phyloP scores from a whole-genome alignment of 2,888 invertebrate species.

The Agonum fuliginosum region DNA sequence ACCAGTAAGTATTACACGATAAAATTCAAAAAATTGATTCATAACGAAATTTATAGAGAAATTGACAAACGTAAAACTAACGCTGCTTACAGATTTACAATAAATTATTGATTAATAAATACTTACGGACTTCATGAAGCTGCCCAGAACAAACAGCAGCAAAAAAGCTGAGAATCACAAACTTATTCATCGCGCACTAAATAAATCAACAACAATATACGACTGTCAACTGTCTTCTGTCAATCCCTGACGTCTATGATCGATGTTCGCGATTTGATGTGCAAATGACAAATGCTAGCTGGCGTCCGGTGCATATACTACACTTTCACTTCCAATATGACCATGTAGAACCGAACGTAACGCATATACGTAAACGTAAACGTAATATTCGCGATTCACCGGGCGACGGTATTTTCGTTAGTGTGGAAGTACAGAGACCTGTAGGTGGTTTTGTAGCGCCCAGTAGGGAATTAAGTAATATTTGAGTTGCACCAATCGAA shows the following conservation, averaged over 20 bases:
- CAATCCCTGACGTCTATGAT: conserved; percentile 19
- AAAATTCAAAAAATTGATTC: no score
- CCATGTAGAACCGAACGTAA: conserved; percentile 27
- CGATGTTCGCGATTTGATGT: conserved; percentile 66
- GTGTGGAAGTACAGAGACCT: no score
- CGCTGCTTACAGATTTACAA: no score
- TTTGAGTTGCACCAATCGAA: not conserved
- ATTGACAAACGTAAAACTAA: no score
- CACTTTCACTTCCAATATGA: conserved; percentile 53
- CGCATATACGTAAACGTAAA: conserved; percentile 7
- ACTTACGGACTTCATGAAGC: conserved; percentile 9
- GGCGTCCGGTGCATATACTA: conserved; percentile 12
- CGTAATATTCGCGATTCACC: conserved; percentile 9
- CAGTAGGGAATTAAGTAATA: conserved; percentile 1
- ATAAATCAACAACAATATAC: not conserved
- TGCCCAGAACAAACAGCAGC: conserved; percentile 17
- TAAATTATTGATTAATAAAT: no score
- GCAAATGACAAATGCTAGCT: conserved; percentile 64
- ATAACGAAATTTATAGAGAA: no score
- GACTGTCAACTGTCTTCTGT: not conserved
- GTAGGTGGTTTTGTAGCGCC: conserved; percentile 22
- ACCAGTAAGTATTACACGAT: no score
- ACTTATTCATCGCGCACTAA: conserved; percentile 17
- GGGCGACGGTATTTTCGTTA: no score
- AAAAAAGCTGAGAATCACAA: conserved; percentile 24